These are phyloP conservation scores for Andricus curvator DNA, from an alignment of 2,888 invertebrate species.

Conservation along the genomic window DNA sequence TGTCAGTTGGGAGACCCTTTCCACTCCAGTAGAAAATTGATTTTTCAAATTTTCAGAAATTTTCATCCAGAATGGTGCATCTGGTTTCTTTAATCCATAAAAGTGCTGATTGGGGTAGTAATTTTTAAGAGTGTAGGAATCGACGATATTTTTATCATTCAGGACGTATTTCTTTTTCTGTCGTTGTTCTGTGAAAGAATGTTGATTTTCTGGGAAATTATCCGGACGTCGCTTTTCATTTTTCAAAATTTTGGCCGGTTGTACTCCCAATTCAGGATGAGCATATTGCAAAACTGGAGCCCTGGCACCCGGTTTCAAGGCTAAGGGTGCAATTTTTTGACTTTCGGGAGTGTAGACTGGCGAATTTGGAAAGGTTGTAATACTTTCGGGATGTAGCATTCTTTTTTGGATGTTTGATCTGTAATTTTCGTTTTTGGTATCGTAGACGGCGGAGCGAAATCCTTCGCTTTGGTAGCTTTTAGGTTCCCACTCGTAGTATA, in stretches of 20 bases:
- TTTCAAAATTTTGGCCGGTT: slow-evolving; percentile 82
- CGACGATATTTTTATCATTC: slow-evolving; percentile 71
- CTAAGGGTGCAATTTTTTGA: slow-evolving; percentile 80
- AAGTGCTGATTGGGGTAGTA: slow-evolving; percentile 73
- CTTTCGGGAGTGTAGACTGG: slow-evolving; percentile 83
- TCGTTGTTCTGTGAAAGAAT: slow-evolving; percentile 67
- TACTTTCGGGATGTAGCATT: slow-evolving; percentile 84
- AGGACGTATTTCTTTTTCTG: slow-evolving; percentile 75
- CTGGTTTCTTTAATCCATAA: slow-evolving; percentile 82
- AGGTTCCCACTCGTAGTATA: slow-evolving; percentile 73
- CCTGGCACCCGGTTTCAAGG: slow-evolving; percentile 85
- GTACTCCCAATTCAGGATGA: slow-evolving; percentile 88
- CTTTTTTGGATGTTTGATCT: slow-evolving; percentile 83
- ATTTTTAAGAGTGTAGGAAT: slow-evolving; percentile 71
- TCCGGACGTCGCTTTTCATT: slow-evolving; percentile 70
- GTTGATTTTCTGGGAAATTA: slow-evolving; percentile 67
- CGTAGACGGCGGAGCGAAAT: slow-evolving; percentile 72
- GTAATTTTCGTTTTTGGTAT: slow-evolving; percentile 74
- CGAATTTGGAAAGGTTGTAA: slow-evolving; percentile 83
- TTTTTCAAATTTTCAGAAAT: slow-evolving; percentile 87
- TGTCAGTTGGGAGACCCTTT: slow-evolving; percentile 84
- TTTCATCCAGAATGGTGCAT: slow-evolving; percentile 85
- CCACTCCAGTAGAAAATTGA: slow-evolving; percentile 85
- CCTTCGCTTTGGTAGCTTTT: slow-evolving; percentile 68
- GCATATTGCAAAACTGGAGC: slow-evolving; percentile 89